Evolutionary conservation across 2,888 invertebrate species (phyloP), one percentile per base, ranked within the genome.

Genomic region (Trachelus iudaicus): DNA sequence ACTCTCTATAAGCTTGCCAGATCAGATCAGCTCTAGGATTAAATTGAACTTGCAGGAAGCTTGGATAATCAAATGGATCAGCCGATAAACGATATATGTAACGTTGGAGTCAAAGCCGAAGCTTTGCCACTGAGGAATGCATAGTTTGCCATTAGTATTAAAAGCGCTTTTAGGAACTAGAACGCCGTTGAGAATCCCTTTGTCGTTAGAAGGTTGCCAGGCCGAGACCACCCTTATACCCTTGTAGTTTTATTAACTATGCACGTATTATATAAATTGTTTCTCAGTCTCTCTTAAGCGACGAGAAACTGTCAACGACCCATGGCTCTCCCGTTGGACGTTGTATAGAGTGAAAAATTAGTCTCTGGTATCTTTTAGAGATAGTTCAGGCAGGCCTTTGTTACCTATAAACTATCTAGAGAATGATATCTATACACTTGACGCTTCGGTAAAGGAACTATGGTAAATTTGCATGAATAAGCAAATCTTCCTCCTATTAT

Each of bases 71-170:
- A 83, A 82, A 79, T 78, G 80, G 79, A 80, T 75, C 77, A 73
- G 73, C 75, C 69, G 74, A 76, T 80, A 82, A 80, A 76, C 76
- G 73, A 76, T 77, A 40, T 79, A 79, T 82, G 80, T 79, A 76
- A 73, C 79, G 33, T 11, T 71, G 15, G 75, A 74, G 68, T 56
- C 73, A 77, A 82, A 82, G 78, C 81, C 81, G 75, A 76, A 75
- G 81, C 82, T 85, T 83, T 81, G 80, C 80, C 82, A 83, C 79
- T 83, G 79, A 69, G 37, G 35, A 40, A 30, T 83, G 81, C 87
- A 86, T 88, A 88, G 86, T 87, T 88, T 84, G 80, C 83, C 82
- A 86, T 87, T 87, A 82, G 82, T 85, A 83, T 85, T 83, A 86
- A 87, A 87, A 85, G 83, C 86, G 77, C 76, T 77, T 80, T 78